Base-by-base conservation (phyloP, 2,888 invertebrate species). In the Eurois occulta region DNA sequence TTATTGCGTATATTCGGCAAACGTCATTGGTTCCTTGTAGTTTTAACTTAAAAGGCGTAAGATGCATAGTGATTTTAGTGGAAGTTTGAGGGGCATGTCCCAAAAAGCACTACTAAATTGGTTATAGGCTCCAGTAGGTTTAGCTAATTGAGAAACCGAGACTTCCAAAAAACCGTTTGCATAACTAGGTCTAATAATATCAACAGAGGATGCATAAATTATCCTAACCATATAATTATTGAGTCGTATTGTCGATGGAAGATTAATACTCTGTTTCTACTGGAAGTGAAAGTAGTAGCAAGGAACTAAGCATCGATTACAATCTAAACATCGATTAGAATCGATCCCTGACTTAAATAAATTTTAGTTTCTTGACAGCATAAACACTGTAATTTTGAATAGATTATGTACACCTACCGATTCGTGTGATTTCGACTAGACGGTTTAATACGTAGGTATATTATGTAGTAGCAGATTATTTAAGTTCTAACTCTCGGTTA, bases 281-380 rank as follows among this genome's bases (percentile, higher is more conserved):
- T 62, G 13, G 35, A 38, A 81, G 85, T 76, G 84, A 84, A 85
- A 84, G 84, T 73, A 70, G 74, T 65, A 81, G 81, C 77, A 38
- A 55, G 32, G 71, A 77, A 72, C 75, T 76, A 52, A 73, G 78
- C 58, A 64, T 58, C 58, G 75, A 85, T 81, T 78, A 64, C 24
- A 64, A 84, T 78, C 74, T 52, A 81, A 73, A 80, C 28, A 52
- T 73, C 66, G 48, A 79, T 81, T 70, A 38, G 24, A 75, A 65
- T 81, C 64, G 80, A 55, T 80, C 60, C 43, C 35, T 55, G 65
- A 7, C 35, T 16, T 24, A 1, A 41, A 69, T 74, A 81, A 77
- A 81, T 84, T 72, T 74, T 71, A 8, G 24, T 73, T 84, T 64
- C 24, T 35, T 77, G 84, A 77, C 70, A 72, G 64, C 21, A 6